Conservation (phyloP, 2,797 vertebrate genomes). For the Cephalopachus bancanus region DNA sequence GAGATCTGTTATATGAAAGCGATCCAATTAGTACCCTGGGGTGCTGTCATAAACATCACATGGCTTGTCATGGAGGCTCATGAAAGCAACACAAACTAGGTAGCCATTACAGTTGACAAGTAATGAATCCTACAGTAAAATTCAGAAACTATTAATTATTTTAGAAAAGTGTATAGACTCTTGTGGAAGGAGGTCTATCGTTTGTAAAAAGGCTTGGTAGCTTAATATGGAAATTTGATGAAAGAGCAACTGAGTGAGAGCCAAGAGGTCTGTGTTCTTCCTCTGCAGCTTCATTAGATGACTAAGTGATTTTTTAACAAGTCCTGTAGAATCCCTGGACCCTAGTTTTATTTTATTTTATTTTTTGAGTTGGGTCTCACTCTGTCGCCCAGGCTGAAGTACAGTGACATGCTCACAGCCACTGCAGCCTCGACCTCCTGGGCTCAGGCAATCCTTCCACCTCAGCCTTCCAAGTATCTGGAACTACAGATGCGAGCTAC, state of each 20-base stretch:
- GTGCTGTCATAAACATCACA: background rate
- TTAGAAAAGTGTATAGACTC: background rate
- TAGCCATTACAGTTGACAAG: background rate
- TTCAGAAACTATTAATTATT: background rate
- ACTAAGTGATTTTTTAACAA: background rate
- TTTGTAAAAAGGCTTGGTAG: background rate
- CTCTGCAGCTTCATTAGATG: background rate
- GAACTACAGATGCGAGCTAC: too few species aligned
- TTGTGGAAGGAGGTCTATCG: background rate
- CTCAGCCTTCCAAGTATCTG: too few species aligned
- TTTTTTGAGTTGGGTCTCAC: too few species aligned
- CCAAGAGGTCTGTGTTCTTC: background rate
- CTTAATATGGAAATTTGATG: conserved; percentile 1
- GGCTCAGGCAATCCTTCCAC: too few species aligned
- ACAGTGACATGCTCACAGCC: too few species aligned
- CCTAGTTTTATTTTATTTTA: background rate
- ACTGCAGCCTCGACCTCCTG: too few species aligned
- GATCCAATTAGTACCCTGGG: background rate
- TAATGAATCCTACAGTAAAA: background rate
- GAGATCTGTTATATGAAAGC: background rate
- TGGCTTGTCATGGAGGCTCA: too few species aligned
- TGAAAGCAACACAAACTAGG: background rate
- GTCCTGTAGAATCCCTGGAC: background rate
- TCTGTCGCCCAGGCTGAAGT: too few species aligned
- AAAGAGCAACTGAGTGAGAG: background rate